These are phyloP conservation scores for Lepeophtheirus nordmannii DNA, from an alignment of 2,888 invertebrate species.

Conservation along the genomic window DNA sequence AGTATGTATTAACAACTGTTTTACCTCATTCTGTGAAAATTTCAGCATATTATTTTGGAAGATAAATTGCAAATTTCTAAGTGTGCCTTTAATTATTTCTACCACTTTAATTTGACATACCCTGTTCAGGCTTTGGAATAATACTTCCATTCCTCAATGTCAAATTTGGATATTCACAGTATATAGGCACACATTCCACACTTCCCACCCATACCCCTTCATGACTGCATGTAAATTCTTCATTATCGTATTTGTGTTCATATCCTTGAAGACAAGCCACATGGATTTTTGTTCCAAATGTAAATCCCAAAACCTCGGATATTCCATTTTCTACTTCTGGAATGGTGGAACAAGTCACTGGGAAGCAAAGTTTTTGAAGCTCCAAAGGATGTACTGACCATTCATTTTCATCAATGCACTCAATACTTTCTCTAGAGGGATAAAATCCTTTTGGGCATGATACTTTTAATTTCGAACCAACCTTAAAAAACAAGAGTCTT, in stretches of 20 bases:
- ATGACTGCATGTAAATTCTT: slow-evolving; percentile 36
- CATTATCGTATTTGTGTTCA: not conserved
- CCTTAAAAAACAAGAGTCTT: not conserved
- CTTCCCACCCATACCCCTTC: slow-evolving; percentile 33
- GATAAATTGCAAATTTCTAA: too few species aligned
- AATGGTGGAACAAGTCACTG: slow-evolving; percentile 1
- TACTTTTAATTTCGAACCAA: not conserved
- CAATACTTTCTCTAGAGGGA: not conserved
- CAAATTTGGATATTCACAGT: slow-evolving; percentile 20
- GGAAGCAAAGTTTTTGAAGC: not conserved
- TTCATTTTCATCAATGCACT: not conserved
- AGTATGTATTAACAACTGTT: too few species aligned
- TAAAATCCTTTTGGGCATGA: not conserved
- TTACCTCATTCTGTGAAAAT: too few species aligned
- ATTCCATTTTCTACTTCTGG: not conserved
- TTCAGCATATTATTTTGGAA: too few species aligned
- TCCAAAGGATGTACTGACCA: not conserved
- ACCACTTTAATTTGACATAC: too few species aligned
- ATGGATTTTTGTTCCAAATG: not conserved
- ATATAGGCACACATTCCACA: slow-evolving; percentile 35
- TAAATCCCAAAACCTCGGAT: not conserved
- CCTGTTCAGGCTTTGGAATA: not conserved
- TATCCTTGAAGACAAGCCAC: not conserved
- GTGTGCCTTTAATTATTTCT: too few species aligned
- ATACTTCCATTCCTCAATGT: not conserved